Base-by-base conservation (phyloP, 2,113 vertebrate genomes). In the Trematocara marginatum region DNA sequence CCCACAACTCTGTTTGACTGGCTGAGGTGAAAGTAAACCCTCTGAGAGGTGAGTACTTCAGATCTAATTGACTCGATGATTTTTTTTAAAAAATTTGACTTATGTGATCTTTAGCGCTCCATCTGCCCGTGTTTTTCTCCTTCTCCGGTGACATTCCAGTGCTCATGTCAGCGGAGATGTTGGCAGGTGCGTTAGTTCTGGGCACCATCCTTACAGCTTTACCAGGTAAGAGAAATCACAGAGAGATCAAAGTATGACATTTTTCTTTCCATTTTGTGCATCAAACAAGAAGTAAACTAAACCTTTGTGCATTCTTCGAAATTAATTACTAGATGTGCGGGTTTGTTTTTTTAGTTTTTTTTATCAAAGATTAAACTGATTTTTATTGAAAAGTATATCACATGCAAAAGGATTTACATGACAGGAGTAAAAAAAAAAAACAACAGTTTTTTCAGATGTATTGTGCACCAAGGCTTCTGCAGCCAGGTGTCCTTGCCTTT, bases 401-500 rank as follows among this genome's bases (percentile, higher is more conserved):
- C 18, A 80, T 11, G 16, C 20, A 10, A 7, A 51, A 20, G 31
- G 18, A 83, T 57, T 82, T 52, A 61, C 20, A 4, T 56, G 18
- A 76, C 11, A 0, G 18, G 20, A 5, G 35, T 2, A 42, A 26
- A 64, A 64, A 79, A 66, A 53, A 81, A 71, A 2, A 57, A 3
- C 15, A 5, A 83, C 1, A 38, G 52, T 54, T 38, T 89, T 71
- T 66, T 82, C 29, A 56, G 51, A 88, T 40, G 31, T 35, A 51
- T 87, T 71, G 49, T 85, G 85, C 79, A 78, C 74, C 54, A 47
- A 82, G 85, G 81, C 49, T 88, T 64, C 56, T 83, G 87, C 71
- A 81, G 79, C 84, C 91, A 94, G 91, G 92, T 94, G 95, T 85
- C 94, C 94, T 95, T 95, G 94, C 90, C 83, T 93, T 95, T 90